phyloP scores from a whole-genome alignment of 2,888 invertebrate species.

The Cephalotes varians region DNA sequence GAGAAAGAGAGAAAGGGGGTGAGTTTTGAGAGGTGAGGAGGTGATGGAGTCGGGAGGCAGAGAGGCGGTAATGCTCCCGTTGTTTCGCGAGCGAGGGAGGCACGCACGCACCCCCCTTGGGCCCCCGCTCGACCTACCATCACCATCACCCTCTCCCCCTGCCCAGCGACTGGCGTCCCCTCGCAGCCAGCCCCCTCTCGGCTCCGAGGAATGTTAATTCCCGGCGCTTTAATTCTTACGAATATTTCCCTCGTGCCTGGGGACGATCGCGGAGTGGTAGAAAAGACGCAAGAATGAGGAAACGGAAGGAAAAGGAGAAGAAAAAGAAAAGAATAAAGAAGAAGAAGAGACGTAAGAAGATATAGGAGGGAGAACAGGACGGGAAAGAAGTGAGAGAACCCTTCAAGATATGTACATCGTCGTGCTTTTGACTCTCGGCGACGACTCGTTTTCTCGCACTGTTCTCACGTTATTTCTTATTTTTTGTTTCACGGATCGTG shows the following conservation, averaged over 20 bases:
- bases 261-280: slow-evolving; percentile 73
- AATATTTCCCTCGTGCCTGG: slow-evolving; percentile 84
- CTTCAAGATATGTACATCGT: slow-evolving; percentile 72
- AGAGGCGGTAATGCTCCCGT: slow-evolving; percentile 83
- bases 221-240: slow-evolving; percentile 86
- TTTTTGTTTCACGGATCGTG: slow-evolving; percentile 47
- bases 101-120: slow-evolving; percentile 80
- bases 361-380: slow-evolving; percentile 49
- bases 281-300: slow-evolving; percentile 74
- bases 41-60: slow-evolving; percentile 71
- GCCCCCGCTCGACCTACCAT: slow-evolving; percentile 68
- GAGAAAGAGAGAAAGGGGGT: slow-evolving; percentile 69
- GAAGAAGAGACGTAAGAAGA: slow-evolving; percentile 49
- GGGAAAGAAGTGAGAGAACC: slow-evolving; percentile 45
- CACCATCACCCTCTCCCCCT: slow-evolving; percentile 51
- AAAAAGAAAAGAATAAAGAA: slow-evolving; percentile 57
- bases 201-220: slow-evolving; percentile 85
- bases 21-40: slow-evolving; percentile 75
- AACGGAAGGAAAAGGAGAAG: slow-evolving; percentile 68
- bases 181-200: slow-evolving; percentile 65
- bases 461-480: slow-evolving; percentile 23
- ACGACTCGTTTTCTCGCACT: slow-evolving; percentile 52
- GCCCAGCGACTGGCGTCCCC: slow-evolving; percentile 57
- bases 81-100: slow-evolving; percentile 83
- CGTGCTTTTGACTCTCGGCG: slow-evolving; percentile 65